These are phyloP conservation scores for Anolis sagrei DNA, from an alignment of 2,113 vertebrate genomes.

Conservation along the genomic window DNA sequence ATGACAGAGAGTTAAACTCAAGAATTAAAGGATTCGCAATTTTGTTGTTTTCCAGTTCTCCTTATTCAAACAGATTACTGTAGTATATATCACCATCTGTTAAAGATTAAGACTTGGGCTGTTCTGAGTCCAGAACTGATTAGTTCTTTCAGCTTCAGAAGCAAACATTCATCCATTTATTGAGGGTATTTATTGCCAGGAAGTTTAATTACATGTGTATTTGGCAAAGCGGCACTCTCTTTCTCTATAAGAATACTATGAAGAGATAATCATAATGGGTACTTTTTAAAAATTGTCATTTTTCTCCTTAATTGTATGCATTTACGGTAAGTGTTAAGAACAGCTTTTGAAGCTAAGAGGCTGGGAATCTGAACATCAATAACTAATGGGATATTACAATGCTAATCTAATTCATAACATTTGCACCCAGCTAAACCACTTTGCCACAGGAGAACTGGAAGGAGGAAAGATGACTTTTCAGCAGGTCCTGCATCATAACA, in stretches of 20 bases:
- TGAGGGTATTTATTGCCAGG: conserved; percentile 9
- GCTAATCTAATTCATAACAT: neutral
- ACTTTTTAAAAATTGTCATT: neutral
- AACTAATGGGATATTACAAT: conserved; percentile 15
- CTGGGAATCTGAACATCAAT: neutral
- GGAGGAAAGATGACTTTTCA: too few species aligned
- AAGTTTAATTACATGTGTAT: neutral
- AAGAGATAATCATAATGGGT: neutral
- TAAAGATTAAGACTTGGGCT: conserved; percentile 24
- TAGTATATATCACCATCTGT: conserved; percentile 4
- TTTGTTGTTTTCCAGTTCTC: conserved; percentile 5
- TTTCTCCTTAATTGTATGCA: neutral
- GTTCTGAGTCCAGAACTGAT: neutral
- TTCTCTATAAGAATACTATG: neutral
- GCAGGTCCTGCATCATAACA: neutral
- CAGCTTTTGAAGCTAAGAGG: neutral
- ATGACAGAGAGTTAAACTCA: neutral
- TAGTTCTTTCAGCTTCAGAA: conserved; percentile 13
- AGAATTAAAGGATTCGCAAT: conserved; percentile 11
- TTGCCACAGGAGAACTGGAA: neutral
- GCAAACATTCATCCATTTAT: neutral
- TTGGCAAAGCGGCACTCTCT: neutral
- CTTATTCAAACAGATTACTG: conserved; percentile 19
- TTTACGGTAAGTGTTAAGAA: neutral
- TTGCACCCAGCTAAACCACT: neutral